These are phyloP conservation scores for Chloroceryle amazona DNA, from an alignment of 2,797 vertebrate genomes.

Conservation along the genomic window DNA sequence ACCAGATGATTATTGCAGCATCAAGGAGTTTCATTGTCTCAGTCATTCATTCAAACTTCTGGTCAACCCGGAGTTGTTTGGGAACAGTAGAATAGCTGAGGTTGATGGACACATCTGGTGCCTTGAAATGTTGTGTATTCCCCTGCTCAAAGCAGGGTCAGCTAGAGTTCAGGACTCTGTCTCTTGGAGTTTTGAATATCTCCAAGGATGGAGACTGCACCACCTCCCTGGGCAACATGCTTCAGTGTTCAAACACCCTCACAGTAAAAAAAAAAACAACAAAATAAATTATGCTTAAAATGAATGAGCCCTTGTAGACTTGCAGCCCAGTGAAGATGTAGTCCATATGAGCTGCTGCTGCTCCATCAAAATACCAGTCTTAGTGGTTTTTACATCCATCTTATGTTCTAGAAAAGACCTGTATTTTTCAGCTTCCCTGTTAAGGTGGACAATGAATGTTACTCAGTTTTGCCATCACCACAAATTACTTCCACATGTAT, in stretches of 20 bases:
- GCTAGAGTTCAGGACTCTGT: neutral
- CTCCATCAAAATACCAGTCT: neutral
- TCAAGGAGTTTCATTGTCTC: slow-evolving; percentile 27
- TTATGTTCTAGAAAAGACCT: neutral
- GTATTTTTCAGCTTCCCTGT: neutral
- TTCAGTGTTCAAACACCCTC: neutral
- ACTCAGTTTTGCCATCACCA: neutral
- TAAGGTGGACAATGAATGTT: neutral
- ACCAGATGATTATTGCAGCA: slow-evolving; percentile 25
- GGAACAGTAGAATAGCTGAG: neutral
- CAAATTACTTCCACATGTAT: neutral
- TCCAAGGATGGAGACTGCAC: neutral
- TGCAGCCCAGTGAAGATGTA: neutral
- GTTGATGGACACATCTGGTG: neutral
- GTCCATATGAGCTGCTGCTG: neutral
- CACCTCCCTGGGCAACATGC: neutral
- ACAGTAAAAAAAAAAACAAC: neutral
- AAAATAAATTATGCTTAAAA: neutral
- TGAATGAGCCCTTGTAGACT: neutral
- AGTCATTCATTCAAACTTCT: neutral
- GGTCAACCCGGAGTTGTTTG: neutral
- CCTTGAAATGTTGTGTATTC: neutral
- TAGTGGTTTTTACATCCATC: neutral
- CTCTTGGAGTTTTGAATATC: neutral
- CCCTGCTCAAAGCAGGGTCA: neutral